A percentile compares a stretch with the other conserved stretches of the same genome.
phyloP scores from a whole-genome alignment of 2,888 invertebrate species.

The Sepiola atlantica region DNA sequence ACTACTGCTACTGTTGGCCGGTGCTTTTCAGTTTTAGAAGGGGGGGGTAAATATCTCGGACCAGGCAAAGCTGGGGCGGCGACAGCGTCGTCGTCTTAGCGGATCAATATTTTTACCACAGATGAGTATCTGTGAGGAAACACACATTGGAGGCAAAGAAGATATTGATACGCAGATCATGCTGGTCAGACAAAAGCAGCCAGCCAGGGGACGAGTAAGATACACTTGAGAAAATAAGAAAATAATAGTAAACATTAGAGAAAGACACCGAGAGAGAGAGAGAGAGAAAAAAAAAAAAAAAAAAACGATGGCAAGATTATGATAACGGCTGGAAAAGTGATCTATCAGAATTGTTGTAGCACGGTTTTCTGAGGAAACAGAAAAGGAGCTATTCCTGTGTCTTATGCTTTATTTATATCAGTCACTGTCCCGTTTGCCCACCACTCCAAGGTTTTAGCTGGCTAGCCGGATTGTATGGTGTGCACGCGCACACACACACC shows the following conservation, averaged over 20 bases:
- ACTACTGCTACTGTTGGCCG: background rate
- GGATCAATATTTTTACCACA: slow-evolving; percentile 32
- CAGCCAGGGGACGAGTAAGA: background rate
- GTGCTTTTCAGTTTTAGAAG: background rate
- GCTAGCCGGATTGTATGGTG: background rate
- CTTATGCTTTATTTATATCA: slow-evolving; percentile 32
- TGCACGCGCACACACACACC: background rate
- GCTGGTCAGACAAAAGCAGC: background rate
- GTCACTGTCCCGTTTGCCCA: background rate
- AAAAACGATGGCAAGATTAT: background rate
- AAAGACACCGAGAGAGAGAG: no score
- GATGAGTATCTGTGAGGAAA: slow-evolving; percentile 32
- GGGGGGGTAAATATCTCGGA: background rate
- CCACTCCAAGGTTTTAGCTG: background rate
- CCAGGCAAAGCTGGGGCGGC: background rate
- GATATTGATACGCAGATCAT: background rate
- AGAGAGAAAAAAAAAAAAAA: background rate
- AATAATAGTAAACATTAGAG: no score
- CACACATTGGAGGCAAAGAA: slow-evolving; percentile 18
- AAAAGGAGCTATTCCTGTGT: slow-evolving; percentile 24
- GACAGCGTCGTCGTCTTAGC: background rate
- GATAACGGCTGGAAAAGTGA: background rate
- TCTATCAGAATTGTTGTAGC: background rate
- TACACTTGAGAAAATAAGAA: background rate
- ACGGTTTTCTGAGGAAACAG: background rate